Evolutionary conservation across 2,797 vertebrate genomes (phyloP).

Genomic region (Melanotaenia pygmaea): DNA sequence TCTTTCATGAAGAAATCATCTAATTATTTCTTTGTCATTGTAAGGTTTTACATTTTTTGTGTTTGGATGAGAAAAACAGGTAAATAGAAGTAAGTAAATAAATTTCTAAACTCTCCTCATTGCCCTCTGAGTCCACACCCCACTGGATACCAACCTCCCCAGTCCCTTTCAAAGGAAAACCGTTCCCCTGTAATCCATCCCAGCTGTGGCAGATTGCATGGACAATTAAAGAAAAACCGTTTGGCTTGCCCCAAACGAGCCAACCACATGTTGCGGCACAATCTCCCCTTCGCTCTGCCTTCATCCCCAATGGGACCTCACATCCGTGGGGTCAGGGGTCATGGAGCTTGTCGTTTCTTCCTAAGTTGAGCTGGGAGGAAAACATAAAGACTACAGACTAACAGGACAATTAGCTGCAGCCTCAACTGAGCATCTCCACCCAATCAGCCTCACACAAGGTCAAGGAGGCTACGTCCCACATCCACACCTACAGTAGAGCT

Average conservation of each 20-base stretch:
- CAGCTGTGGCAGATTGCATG: constrained; percentile 87
- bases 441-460: constrained; percentile 28
- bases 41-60: constrained; percentile 14
- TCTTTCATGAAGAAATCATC: too few species aligned
- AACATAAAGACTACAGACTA: constrained; percentile 64
- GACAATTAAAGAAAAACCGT: constrained; percentile 88
- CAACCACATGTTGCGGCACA: constrained; percentile 87
- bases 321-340: constrained; percentile 78
- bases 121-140: constrained; percentile 20
- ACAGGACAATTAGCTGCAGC: constrained; percentile 68
- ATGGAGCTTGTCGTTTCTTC: constrained; percentile 88
- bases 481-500: constrained; percentile 57
- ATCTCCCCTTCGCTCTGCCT: constrained; percentile 50
- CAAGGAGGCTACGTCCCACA: constrained; percentile 34
- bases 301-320: constrained; percentile 56
- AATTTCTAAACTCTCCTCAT: constrained; percentile 13
- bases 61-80: constrained; percentile 16
- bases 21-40: background rate
- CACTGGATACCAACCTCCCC: constrained; percentile 54
- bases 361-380: constrained; percentile 62
- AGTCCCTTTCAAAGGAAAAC: constrained; percentile 77
- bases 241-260: constrained; percentile 85
- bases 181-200: constrained; percentile 86
- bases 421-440: constrained; percentile 45
- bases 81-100: constrained; percentile 4